Evolutionary conservation across 2,113 vertebrate species (phyloP), one percentile per base, ranked within the genome.

Genomic region (Arenaria interpres): DNA sequence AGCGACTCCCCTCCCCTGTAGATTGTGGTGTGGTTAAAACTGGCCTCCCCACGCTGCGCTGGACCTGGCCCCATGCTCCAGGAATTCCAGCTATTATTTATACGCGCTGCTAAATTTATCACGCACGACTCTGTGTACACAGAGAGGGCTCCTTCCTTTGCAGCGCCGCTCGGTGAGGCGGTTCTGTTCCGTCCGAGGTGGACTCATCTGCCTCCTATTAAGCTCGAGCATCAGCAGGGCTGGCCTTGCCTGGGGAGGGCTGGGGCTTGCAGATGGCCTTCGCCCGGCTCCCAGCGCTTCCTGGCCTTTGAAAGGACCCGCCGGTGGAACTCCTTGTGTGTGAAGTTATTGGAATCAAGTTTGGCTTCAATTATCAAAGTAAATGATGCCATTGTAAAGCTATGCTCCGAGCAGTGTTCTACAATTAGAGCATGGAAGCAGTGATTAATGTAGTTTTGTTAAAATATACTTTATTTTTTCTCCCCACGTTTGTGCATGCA

Each of bases 341-440:
- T 64, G 56, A 97, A 98, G 98, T 97, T 98, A 96, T 97, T 98
- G 98, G 98, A 98, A 97, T 97, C 96, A 80, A 93, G 96, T 97
- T 98, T 98, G 98, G 97, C 98, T 98, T 97, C 96, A 97, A 91
- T 98, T 98, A 94, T 97, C 98, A 97, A 97, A 98, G 98, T 98
- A 97, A 97, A 97, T 98, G 98, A 98, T 98, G 97, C 97, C 97
- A 97, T 96, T 97, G 96, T 97, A 97, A 93, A 98, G 97, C 95
- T 96, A 88, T 84, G 96, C 96, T 85, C 37, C 6, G 23, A 95
- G 94, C 95, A 60, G 62, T 64, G 79, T 94, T 85, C 94, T 77
- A n/a, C 93, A 84, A 20, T 89, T 91, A 92, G 90, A 95, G 96
- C 68, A 32, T 79, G 83, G 87, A 37, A 69, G 88, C 80, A 19